phyloP scores from a whole-genome alignment of 2,113 vertebrate genomes.

The Hyperopisus bebe region DNA sequence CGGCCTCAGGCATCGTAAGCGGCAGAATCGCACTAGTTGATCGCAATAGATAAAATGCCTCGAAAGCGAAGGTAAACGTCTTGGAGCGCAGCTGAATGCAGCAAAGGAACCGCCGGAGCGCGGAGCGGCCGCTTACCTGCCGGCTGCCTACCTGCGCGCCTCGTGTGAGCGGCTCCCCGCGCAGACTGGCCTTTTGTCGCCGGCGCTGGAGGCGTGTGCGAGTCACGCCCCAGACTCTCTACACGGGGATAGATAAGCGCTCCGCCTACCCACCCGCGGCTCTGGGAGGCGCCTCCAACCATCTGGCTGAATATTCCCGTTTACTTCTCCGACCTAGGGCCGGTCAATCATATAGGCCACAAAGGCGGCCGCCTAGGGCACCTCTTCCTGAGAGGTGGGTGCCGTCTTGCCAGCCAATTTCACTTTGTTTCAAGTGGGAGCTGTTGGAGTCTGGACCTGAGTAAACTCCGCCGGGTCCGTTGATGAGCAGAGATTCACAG shows the following conservation, averaged over 20 bases:
- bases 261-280: neutral
- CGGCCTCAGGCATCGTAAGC: neutral
- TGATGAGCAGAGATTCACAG: no score
- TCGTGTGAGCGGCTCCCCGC: neutral
- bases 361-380: neutral
- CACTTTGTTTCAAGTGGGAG: neutral
- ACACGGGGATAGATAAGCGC: neutral
- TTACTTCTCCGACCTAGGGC: neutral
- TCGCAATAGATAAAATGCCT: neutral
- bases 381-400: neutral
- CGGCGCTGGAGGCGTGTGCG: neutral
- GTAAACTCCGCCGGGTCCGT: no score
- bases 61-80: neutral
- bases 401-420: neutral
- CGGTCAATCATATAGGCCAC: neutral
- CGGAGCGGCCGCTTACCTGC: neutral
- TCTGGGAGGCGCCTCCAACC: neutral
- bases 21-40: neutral
- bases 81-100: neutral
- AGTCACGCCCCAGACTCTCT: neutral
- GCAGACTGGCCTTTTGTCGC: neutral
- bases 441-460: no score
- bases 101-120: neutral
- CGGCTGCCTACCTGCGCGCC: neutral
- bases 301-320: neutral